These are phyloP conservation scores for Nymphalis io DNA, from an alignment of 1,140 invertebrate genomes.

Conservation along the genomic window DNA sequence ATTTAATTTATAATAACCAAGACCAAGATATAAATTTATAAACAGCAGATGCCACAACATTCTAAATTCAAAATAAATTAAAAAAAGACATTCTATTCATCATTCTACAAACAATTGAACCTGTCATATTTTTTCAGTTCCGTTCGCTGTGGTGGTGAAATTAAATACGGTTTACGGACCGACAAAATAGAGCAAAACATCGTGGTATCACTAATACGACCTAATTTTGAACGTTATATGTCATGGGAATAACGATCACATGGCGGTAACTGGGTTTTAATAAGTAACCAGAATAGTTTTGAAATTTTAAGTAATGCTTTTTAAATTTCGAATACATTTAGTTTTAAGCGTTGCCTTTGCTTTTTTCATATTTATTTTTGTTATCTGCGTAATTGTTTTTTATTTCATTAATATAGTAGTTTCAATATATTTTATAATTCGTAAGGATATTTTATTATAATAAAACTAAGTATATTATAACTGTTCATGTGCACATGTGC, in stretches of 20 bases:
- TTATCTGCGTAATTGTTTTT: no score
- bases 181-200: slow-evolving; percentile 50
- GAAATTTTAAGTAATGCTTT: slow-evolving; percentile 43
- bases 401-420: no score
- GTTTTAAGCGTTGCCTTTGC: no score
- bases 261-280: slow-evolving; percentile 59
- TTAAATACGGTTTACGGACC: slow-evolving; percentile 44
- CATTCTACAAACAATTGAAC: slow-evolving; percentile 32
- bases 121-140: slow-evolving; percentile 54
- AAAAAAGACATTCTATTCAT: slow-evolving; percentile 14
- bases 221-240: slow-evolving; percentile 68
- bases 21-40: neutral
- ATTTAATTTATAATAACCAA: neutral
- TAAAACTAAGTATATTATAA: no score
- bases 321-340: slow-evolving; percentile 14
- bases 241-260: slow-evolving; percentile 63
- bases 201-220: slow-evolving; percentile 71
- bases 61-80: slow-evolving; percentile 12
- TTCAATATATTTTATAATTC: no score
- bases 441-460: no score
- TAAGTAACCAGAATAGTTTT: slow-evolving; percentile 52
- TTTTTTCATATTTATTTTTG: no score
- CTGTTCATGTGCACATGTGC: no score
- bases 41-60: slow-evolving; percentile 6
- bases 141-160: slow-evolving; percentile 46